Evolutionary conservation across 2,888 invertebrate species (phyloP).

Genomic region (Drosophila pegasa): DNA sequence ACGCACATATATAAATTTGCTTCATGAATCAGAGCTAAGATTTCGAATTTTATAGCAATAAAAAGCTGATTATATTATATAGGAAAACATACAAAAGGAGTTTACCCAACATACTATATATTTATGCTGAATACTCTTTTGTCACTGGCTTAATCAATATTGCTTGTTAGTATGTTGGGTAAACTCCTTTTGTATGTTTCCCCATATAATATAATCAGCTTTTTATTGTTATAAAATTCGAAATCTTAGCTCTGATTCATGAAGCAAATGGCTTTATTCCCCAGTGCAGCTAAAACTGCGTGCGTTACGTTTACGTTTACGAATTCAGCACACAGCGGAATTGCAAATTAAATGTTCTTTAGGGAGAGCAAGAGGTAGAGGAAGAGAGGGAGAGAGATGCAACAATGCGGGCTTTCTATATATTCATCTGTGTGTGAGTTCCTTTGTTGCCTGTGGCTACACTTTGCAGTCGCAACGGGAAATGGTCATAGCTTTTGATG

Average conservation of each 20-base stretch:
- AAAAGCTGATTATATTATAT: not conserved
- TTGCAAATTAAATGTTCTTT: conserved; percentile 24
- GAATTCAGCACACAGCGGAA: conserved; percentile 23
- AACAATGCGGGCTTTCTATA: not conserved
- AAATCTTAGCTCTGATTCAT: not conserved
- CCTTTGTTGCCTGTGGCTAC: not conserved
- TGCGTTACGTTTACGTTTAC: conserved; percentile 14
- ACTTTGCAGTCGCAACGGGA: conserved; percentile 4
- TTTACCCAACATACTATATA: conserved; percentile 1
- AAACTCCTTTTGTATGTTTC: not conserved
- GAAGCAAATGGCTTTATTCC: not conserved
- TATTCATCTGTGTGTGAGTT: not conserved
- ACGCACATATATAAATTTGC: not conserved
- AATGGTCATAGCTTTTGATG: conserved; percentile 2
- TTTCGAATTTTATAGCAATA: not conserved
- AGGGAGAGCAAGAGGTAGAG: not conserved
- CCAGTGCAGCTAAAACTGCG: not conserved
- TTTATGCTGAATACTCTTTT: conserved; percentile 12
- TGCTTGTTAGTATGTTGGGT: conserved; percentile 8
- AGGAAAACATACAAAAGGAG: not conserved
- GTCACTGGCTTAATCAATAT: conserved; percentile 7
- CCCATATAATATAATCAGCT: too few species aligned
- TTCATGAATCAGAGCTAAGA: not conserved
- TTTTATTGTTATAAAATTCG: not conserved
- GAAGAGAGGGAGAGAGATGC: conserved; percentile 7